A percentile compares a stretch with the other conserved stretches of the same genome.
phyloP scores from a whole-genome alignment of 2,113 vertebrate genomes.

The Lagenorhynchus albirostris region DNA sequence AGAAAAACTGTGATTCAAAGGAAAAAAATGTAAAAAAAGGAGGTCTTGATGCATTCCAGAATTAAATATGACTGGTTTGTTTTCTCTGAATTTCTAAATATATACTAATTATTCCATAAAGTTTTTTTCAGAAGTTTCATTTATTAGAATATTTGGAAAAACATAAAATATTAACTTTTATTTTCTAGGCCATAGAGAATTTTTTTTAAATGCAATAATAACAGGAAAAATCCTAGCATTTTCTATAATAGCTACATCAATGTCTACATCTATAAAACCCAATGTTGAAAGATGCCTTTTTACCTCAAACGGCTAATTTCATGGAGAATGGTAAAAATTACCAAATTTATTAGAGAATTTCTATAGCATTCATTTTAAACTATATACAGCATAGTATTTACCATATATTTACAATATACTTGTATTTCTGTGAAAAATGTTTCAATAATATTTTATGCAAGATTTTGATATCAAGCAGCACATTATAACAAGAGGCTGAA shows the following conservation, averaged over 20 bases:
- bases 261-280: not conserved
- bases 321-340: not conserved
- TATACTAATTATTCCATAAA: not conserved
- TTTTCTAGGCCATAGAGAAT: not conserved
- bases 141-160: not conserved
- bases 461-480: slow-evolving; percentile 66
- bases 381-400: slow-evolving; percentile 21
- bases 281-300: not conserved
- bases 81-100: not conserved
- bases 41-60: not conserved
- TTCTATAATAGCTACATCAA: not conserved
- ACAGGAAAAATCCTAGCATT: not conserved
- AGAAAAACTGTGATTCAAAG: not conserved
- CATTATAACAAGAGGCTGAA: slow-evolving; percentile 62
- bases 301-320: not conserved
- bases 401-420: slow-evolving; percentile 41
- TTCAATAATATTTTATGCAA: slow-evolving; percentile 73
- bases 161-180: not conserved
- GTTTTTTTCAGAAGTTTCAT: not conserved
- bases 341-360: slow-evolving; percentile 29
- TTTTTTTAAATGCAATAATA: not conserved
- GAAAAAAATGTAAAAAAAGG: not conserved
- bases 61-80: not conserved
- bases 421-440: slow-evolving; percentile 66
- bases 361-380: slow-evolving; percentile 52